Evolutionary conservation across 2,113 vertebrate genomes (phyloP).

Genomic region (Panthera tigris): DNA sequence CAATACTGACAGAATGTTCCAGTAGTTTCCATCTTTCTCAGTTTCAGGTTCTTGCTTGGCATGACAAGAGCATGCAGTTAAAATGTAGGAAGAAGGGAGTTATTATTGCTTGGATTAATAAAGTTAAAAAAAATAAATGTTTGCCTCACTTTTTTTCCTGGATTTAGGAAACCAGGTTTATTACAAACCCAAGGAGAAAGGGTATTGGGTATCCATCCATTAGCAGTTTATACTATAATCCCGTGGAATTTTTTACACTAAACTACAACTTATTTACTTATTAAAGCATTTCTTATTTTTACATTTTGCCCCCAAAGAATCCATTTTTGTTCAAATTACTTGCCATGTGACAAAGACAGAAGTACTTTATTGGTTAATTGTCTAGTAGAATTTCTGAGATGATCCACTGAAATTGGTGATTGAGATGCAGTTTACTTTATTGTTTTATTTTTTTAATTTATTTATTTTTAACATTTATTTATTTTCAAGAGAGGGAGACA

Average conservation of each 20-base stretch:
- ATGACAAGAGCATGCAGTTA: background rate
- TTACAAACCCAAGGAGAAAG: background rate
- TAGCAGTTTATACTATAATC: background rate
- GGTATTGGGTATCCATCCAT: background rate
- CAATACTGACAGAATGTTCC: background rate
- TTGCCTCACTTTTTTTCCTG: background rate
- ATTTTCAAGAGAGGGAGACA: too few species aligned
- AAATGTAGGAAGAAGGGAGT: background rate
- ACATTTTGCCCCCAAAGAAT: background rate
- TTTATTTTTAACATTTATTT: too few species aligned
- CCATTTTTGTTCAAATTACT: background rate
- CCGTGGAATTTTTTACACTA: background rate
- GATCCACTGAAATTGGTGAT: background rate
- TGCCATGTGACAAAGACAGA: background rate
- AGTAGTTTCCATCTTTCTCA: background rate
- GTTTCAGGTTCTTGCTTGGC: background rate
- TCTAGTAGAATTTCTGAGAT: background rate
- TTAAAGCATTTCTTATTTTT: background rate
- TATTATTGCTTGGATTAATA: background rate
- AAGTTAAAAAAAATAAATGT: background rate
- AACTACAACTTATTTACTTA: background rate
- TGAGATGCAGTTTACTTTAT: background rate
- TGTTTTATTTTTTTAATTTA: background rate
- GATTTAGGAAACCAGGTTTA: background rate
- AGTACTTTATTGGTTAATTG: background rate